Evolutionary conservation across 2,888 invertebrate species (phyloP).

Genomic region (Drosophila subsilvestris): DNA sequence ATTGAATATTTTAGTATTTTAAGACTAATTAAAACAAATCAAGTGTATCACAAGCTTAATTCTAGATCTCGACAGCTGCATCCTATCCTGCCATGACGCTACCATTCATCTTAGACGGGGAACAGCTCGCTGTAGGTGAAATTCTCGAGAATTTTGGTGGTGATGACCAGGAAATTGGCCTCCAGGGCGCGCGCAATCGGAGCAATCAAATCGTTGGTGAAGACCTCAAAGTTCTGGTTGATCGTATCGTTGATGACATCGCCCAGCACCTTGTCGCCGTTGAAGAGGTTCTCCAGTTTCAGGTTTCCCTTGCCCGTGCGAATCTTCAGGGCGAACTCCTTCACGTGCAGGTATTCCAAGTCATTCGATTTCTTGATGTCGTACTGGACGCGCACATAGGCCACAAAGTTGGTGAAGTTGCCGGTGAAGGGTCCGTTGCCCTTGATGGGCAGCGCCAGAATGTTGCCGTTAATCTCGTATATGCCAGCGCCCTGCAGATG

Average conservation of each 20-base stretch:
- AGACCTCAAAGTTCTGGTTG: constrained; percentile 88
- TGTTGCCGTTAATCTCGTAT: constrained; percentile 88
- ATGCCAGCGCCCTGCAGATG: constrained; percentile 86
- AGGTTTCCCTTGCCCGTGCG: constrained; percentile 88
- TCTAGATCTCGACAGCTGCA: constrained; percentile 19
- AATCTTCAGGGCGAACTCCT: constrained; percentile 88
- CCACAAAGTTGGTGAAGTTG: constrained; percentile 88
- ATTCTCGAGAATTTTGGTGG: constrained; percentile 86
- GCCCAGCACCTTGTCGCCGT: constrained; percentile 89
- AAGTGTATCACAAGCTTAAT: constrained; percentile 62
- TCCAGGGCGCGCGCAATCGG: constrained; percentile 88
- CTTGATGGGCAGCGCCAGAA: constrained; percentile 89
- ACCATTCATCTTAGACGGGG: constrained; percentile 81
- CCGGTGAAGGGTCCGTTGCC: constrained; percentile 89
- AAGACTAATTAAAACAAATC: constrained; percentile 60
- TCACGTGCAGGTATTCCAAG: constrained; percentile 86
- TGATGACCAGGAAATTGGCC: constrained; percentile 86
- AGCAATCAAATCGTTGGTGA: constrained; percentile 89
- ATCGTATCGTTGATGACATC: constrained; percentile 88
- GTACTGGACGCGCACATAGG: constrained; percentile 87
- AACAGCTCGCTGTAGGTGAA: constrained; percentile 86
- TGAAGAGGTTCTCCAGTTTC: constrained; percentile 89
- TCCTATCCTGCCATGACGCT: background rate
- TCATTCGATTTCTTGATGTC: constrained; percentile 85
- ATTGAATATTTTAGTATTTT: constrained; percentile 46